phyloP scores from a whole-genome alignment of 1,140 invertebrate species.

The Apolygus lucorum region DNA sequence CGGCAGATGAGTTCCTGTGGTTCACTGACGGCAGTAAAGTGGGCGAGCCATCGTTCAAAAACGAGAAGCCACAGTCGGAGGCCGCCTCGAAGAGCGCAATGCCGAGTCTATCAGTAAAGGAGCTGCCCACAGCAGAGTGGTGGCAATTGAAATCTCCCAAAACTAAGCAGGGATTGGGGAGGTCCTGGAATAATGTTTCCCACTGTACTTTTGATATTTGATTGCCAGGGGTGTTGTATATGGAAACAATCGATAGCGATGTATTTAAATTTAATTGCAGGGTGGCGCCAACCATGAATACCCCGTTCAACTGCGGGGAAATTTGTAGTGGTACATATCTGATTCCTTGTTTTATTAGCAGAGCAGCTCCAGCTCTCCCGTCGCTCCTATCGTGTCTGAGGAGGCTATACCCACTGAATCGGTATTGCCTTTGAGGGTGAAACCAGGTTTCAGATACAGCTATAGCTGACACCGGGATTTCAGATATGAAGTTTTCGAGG shows the following conservation, averaged over 20 bases:
- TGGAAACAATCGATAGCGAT: not conserved
- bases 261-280: not conserved
- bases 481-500: conserved; percentile 12
- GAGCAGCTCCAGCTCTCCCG: conserved; percentile 14
- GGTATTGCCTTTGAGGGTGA: not conserved
- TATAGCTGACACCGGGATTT: not conserved
- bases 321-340: not conserved
- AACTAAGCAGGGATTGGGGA: not conserved
- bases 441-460: conserved; percentile 19
- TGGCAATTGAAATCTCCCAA: not conserved
- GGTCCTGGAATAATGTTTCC: not conserved
- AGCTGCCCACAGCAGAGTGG: too few relatives aligned
- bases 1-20: not conserved
- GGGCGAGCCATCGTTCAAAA: conserved; percentile 8
- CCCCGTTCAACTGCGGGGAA: not conserved
- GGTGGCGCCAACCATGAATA: not conserved
- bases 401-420: conserved; percentile 16
- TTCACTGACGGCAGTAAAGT: not conserved
- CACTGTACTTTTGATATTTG: not conserved
- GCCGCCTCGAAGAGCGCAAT: not conserved
- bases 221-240: not conserved
- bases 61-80: too few relatives aligned
- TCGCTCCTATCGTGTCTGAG: conserved; percentile 14
- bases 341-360: conserved; percentile 18
- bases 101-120: not conserved